Evolutionary conservation across 2,113 vertebrate genomes (phyloP).

Genomic region (Sterrhoptilus dennistouni): DNA sequence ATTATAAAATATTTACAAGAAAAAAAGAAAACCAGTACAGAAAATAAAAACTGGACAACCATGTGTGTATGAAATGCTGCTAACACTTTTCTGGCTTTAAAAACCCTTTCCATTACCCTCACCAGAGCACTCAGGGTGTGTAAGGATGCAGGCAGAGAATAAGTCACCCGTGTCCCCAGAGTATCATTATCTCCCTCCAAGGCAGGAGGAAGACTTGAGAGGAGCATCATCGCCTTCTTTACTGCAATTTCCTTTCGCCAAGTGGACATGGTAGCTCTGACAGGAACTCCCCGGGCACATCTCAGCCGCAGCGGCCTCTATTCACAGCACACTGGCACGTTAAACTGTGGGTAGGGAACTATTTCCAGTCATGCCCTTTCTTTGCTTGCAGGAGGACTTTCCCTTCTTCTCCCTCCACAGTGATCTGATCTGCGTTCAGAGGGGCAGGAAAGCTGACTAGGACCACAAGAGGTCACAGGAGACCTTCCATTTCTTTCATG

Average conservation of each 20-base stretch:
- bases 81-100: background rate
- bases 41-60: constrained; percentile 43
- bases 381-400: background rate
- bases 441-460: constrained; percentile 6
- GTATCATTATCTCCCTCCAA: background rate
- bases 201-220: background rate
- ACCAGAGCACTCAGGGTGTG: background rate
- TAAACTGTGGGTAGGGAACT: constrained; percentile 23
- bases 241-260: background rate
- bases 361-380: background rate
- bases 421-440: background rate
- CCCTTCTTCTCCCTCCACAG: background rate
- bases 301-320: background rate
- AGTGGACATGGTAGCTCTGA: background rate
- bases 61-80: constrained; percentile 25
- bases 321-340: background rate
- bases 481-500: constrained; percentile 99
- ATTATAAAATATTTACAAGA: constrained; percentile 71
- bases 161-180: background rate
- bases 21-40: constrained; percentile 7
- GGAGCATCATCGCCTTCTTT: background rate
- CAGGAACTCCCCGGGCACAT: background rate
- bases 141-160: background rate
- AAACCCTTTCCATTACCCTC: constrained; percentile 21
- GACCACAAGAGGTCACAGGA: constrained; percentile 75